Evolutionary conservation across 2,888 invertebrate species (phyloP), one percentile per base, ranked within the genome.

Genomic region (Phalera bucephala): DNA sequence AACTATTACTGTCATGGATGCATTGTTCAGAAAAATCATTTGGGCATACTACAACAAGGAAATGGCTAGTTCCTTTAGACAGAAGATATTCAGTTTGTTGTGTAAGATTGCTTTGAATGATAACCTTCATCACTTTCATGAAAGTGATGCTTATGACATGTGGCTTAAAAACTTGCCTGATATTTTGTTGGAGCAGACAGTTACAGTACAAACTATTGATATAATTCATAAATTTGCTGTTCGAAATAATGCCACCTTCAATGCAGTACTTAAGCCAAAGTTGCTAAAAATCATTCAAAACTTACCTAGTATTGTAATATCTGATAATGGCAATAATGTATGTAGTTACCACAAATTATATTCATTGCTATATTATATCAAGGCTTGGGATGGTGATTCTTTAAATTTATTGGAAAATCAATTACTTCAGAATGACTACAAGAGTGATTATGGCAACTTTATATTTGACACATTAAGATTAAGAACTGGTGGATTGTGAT

Each of bases 201-300:
- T 94, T 4, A 86, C 87, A 22, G 66, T 80, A 23, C 78, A 90
- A 52, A 90, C 91, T 2, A 65, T 93, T n/a, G 64, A 91, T 36
- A 91, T 91, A 3, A 77, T 94, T 43, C 88, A 91, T 9, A 84
- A 88, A 45, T 89, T 94, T 64, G 91, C 92, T 11, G 89, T 91
- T 31, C 88, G 90, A 33, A 90, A 86, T 45, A 92, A 91, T 58
- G 41, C 36, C 9, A 68, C 75, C 7, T 92, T 93, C 44, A 84
- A 92, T 49, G 45, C 66, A 3, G 80, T 90, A 0, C 61, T 93
- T 1, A 76, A 80, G 25, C 71, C 81, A 0, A 80, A 87, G 28
- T 57, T 91, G 6, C 43, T 66, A 0, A 55, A 70, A 8, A 90
- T 93, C 23, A 71, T 93, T 35, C 52, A 67, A 36, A 89, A 89